Percentiles rank a stretch among this genome's conserved stretches.
Evolutionary conservation across 1,140 invertebrate genomes (phyloP).

Genomic region (Ceratosolen fusciceps): DNA sequence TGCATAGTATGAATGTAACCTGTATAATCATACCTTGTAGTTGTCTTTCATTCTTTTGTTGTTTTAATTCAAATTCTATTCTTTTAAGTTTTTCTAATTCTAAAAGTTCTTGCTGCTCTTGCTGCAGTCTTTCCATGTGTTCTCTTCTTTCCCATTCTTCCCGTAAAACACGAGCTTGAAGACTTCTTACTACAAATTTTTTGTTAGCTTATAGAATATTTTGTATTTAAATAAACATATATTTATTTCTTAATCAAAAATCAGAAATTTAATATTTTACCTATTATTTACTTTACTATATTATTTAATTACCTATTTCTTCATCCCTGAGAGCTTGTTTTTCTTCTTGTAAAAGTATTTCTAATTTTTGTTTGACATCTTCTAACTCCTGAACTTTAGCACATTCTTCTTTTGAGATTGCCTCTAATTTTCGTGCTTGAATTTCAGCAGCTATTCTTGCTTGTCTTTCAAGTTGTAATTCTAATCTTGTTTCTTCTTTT

Average conservation of each 20-base stretch:
- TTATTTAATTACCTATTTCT: conserved; percentile 75
- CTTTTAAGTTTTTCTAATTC: conserved; percentile 82
- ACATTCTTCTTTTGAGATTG: conserved; percentile 79
- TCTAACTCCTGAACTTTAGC: conserved; percentile 81
- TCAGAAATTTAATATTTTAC: too few relatives aligned
- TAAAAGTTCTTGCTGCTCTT: conserved; percentile 80
- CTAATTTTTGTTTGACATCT: conserved; percentile 77
- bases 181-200: conserved; percentile 58
- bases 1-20: too few relatives aligned
- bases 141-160: conserved; percentile 89
- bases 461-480: conserved; percentile 77
- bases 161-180: conserved; percentile 77
- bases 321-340: conserved; percentile 87
- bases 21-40: conserved; percentile 75
- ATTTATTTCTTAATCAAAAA: too few relatives aligned
- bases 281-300: too few relatives aligned
- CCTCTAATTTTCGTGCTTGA: conserved; percentile 77
- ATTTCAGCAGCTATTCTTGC: conserved; percentile 79
- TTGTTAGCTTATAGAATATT: background rate
- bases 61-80: conserved; percentile 79
- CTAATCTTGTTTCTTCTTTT: conserved; percentile 72
- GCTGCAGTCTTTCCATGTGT: conserved; percentile 82
- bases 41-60: conserved; percentile 80
- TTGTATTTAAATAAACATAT: too few relatives aligned
- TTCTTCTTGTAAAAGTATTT: conserved; percentile 82